Evolutionary conservation across 2,888 invertebrate genomes (phyloP), one percentile per base, ranked within the genome.

Genomic region (Orthosia incerta): DNA sequence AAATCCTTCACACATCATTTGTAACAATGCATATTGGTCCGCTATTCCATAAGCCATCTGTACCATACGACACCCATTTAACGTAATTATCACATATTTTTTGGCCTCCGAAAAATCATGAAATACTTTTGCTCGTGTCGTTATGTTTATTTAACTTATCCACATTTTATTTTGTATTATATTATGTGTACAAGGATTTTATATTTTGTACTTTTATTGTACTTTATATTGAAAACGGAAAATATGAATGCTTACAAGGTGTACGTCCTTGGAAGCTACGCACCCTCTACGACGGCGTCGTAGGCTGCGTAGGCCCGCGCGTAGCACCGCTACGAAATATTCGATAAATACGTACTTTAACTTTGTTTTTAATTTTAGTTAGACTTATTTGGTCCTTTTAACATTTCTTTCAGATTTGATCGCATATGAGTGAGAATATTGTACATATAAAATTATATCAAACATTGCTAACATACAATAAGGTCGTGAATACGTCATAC

Each of bases 281-380:
- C 11, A 53, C 67, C 18, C 56, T 66, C 67, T 76, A 74, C 67
- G 57, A 23, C 39, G 16, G 62, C 26, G 56, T 45, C 26, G 56
- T 45, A 60, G 60, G 45, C 60, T 60, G 15, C 50, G 74, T 76
- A 68, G 74, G 31, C 68, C 16, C 3, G 1, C 16, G n/a, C 51
- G 76, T 74, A 74, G 76, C 76, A 57, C 50, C 18, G 46, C 69
- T 59, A 59, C 46, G 50, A 67, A 56, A 39, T 20, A 48, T 18
- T 2, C 20, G 12, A 45, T 60, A 15, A 55, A 15, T 55, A 39
- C 39, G 39, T 39, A 39, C 39, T 39, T 9, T 20, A 53, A 53
- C 20, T 53, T 20, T 50, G 5, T 50, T 50, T 50, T 4, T 11
- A 9, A 7, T n/a, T 51, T 51, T 12, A n/a, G 11, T 20, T 23